phyloP scores from a whole-genome alignment of 2,797 vertebrate species.

The Cossypha heuglini region DNA sequence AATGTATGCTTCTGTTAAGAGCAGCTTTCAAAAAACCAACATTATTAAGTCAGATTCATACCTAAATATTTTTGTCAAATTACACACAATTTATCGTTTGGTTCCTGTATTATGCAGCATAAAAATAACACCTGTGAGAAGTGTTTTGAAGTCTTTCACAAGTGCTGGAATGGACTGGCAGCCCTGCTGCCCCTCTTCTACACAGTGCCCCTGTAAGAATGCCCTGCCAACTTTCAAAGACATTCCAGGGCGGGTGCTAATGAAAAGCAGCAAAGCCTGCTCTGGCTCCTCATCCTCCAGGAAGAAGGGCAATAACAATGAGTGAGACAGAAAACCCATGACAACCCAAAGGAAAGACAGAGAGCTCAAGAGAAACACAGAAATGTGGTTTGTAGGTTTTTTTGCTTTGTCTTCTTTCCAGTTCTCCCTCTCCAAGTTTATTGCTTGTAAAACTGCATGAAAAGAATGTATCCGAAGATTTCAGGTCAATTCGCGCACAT shows the following conservation, averaged over 20 bases:
- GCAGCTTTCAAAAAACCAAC: neutral
- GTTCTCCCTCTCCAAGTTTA: neutral
- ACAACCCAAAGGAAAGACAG: neutral
- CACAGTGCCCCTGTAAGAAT: neutral
- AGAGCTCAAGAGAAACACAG: neutral
- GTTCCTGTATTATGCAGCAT: neutral
- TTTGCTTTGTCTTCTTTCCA: neutral
- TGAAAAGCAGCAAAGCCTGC: neutral
- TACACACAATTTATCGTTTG: neutral
- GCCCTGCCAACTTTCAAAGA: neutral
- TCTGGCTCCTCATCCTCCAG: neutral
- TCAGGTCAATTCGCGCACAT: neutral
- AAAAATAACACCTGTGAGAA: neutral
- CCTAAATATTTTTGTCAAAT: neutral
- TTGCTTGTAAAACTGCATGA: neutral
- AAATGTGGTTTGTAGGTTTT: neutral
- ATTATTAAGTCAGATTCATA: neutral
- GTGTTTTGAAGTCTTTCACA: neutral
- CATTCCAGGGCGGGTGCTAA: neutral
- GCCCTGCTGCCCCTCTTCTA: neutral
- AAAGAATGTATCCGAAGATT: neutral
- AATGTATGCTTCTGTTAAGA: neutral
- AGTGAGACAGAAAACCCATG: neutral
- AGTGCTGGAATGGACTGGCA: neutral
- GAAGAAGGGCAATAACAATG: neutral